Evolutionary conservation across 2,797 vertebrate genomes (phyloP).

Genomic region (Synaphobranchus kaupii): DNA sequence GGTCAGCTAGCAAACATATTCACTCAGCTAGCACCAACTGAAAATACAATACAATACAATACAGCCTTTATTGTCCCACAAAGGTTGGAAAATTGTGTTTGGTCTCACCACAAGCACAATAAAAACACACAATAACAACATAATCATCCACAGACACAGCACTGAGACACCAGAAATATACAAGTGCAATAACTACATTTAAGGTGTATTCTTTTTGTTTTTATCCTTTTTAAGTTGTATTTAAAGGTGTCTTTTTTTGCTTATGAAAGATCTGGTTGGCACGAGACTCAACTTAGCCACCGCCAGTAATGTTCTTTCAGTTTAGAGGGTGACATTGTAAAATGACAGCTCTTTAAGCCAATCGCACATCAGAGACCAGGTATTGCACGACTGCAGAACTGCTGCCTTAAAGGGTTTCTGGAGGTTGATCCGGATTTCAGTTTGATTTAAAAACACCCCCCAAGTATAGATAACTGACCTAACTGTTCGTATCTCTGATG

Average conservation of each 20-base stretch:
- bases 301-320: not conserved
- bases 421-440: not conserved
- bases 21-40: not conserved
- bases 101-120: not conserved
- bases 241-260: not conserved
- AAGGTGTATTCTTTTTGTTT: not conserved
- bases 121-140: slow-evolving; percentile 1
- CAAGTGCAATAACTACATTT: not conserved
- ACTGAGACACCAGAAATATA: not conserved
- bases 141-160: not conserved
- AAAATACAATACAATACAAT: not conserved
- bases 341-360: not conserved
- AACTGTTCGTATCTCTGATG: not conserved
- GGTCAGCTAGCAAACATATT: not conserved
- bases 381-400: not conserved
- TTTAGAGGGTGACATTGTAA: not conserved
- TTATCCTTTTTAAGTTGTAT: not conserved
- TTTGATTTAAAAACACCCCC: not conserved
- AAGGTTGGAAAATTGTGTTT: not conserved
- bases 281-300: not conserved
- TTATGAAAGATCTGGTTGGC: not conserved
- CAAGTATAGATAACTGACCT: not conserved
- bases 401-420: not conserved
- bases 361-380: not conserved
- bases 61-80: not conserved